Base-by-base conservation (phyloP, 2,888 invertebrate species). In the Silvanus unidentatus region DNA sequence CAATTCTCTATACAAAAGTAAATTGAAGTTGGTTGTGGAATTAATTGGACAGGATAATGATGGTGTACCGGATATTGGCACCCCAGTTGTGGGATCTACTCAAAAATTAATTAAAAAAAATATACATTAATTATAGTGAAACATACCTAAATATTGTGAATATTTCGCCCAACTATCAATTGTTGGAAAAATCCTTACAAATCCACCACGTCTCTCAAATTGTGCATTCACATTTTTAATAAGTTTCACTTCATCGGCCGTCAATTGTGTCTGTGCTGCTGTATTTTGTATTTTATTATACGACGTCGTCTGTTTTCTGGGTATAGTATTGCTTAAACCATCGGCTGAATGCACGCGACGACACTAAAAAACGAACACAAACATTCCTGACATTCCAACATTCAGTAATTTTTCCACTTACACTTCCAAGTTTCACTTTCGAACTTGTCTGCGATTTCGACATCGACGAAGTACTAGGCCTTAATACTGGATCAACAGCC, bases 121-220 rank as follows among this genome's bases (percentile, higher is more conserved):
- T 16, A 39, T 22, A 39, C 38, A 29, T 28, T 43, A 16, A 12
- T 43, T 13, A 3, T 32, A 3, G 3, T 32, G 40, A 13, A 32
- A 34, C 59, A n/a, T 58, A 84, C 84, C 88, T 38, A 89, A 73
- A 64, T 87, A 89, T 61, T 82, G 81, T 10, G 86, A 81, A 68
- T 89, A 90, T 64, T 84, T 81, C 65, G 82, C 79, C 91, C 93
- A 93, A 13, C 89, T 86, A 69, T 92, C 91, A 49, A 85, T 80
- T 14, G 90, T 86, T 13, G 95, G 95, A 72, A 93, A 95, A 59
- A 95, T 90, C 39, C 93, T 73, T 8, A 94, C 88, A 73, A 88
- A 95, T 22, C 94, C 94, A 2, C 92, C 92, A 16, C 89, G 75
- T 1, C 94, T 75, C 14, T 82, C 80, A 70, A 89, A 88, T 70